These are phyloP conservation scores for Gracilinanus agilis DNA, from an alignment of 2,113 vertebrate species.

Conservation along the genomic window DNA sequence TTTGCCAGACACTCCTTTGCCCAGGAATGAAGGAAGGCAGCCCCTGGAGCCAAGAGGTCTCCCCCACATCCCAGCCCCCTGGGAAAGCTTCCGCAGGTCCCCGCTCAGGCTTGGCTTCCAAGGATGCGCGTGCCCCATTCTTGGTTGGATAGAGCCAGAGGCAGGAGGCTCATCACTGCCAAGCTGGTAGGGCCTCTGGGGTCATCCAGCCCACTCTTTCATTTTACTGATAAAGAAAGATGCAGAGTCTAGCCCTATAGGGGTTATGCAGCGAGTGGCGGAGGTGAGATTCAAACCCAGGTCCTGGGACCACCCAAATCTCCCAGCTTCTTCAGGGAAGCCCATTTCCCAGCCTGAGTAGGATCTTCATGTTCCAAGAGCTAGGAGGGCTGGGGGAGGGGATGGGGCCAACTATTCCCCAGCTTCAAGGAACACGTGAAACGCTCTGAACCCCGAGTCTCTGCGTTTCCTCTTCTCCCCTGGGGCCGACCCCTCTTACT, in stretches of 20 bases:
- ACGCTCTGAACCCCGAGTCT: neutral
- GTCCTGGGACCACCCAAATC: neutral
- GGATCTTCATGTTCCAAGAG: too few species aligned
- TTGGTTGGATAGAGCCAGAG: neutral
- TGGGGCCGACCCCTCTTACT: neutral
- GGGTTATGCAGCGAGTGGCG: neutral
- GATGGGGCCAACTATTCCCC: neutral
- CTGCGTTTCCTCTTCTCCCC: neutral
- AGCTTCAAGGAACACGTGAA: neutral
- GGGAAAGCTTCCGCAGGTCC: neutral
- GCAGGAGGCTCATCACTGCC: neutral
- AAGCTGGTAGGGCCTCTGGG: too few species aligned
- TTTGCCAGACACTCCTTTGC: slow-evolving; percentile 79
- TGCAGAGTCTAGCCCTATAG: neutral
- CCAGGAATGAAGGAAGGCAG: slow-evolving; percentile 79
- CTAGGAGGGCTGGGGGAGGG: neutral
- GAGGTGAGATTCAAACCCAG: neutral
- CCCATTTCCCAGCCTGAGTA: neutral
- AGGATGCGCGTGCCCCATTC: neutral
- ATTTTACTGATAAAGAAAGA: neutral
- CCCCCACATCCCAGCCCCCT: neutral
- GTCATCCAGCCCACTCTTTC: neutral
- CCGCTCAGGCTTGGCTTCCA: neutral
- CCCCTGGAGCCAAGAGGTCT: slow-evolving; percentile 3
- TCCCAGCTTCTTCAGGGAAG: neutral